Conservation (phyloP, 2,888 invertebrate genomes). For the Poecilobothrus nobilitatus region DNA sequence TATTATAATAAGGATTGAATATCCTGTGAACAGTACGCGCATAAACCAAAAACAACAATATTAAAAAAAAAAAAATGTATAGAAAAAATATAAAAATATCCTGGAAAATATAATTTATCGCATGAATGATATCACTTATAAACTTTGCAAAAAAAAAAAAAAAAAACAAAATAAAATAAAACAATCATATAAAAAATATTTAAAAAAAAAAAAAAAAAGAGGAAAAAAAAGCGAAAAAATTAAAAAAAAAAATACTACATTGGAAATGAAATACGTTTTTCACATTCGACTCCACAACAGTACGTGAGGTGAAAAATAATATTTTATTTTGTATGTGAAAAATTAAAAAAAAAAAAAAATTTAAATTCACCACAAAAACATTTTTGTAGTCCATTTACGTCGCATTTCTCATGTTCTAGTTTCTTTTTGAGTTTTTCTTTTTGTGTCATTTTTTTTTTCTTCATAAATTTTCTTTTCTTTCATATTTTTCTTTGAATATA, state of each 20-base stretch:
- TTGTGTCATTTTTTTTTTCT: too few relatives aligned
- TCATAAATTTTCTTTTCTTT: too few relatives aligned
- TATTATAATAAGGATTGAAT: too few relatives aligned
- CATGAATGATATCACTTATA: slow-evolving; percentile 6
- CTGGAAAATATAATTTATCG: slow-evolving; percentile 2
- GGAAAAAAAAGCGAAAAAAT: neutral
- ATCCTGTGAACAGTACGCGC: too few relatives aligned
- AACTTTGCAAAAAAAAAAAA: neutral
- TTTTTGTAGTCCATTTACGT: slow-evolving; percentile 6
- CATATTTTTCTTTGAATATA: too few relatives aligned
- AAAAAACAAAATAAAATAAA: neutral
- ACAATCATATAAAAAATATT: neutral
- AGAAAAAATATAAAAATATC: neutral
- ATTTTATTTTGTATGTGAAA: neutral
- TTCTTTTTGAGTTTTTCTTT: neutral
- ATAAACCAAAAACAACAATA: neutral
- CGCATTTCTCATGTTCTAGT: neutral
- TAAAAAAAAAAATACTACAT: neutral
- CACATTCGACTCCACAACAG: slow-evolving; percentile 7
- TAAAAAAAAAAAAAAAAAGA: too few relatives aligned
- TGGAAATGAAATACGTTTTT: slow-evolving; percentile 5
- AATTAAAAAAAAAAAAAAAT: neutral
- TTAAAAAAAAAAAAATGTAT: neutral
- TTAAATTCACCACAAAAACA: neutral
- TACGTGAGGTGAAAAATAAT: slow-evolving; percentile 10